Conservation (phyloP, 2,888 invertebrate genomes). For the Drosophila mercatorum region DNA sequence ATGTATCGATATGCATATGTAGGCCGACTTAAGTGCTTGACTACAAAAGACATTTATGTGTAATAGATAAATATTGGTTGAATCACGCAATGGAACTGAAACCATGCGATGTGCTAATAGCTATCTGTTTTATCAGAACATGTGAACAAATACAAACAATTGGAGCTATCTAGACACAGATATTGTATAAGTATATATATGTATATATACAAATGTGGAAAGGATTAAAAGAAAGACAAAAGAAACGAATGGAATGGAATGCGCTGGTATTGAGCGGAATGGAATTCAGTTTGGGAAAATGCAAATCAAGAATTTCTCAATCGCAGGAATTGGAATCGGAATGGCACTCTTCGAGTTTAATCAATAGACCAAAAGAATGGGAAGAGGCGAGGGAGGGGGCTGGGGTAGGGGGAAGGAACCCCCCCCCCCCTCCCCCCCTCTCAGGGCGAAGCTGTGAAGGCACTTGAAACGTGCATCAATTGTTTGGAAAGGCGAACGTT, state of each 20-base stretch:
- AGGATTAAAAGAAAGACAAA: background rate
- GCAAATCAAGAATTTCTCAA: constrained; percentile 39
- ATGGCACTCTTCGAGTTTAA: background rate
- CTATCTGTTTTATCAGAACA: constrained; percentile 9
- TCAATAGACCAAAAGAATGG: background rate
- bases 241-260: constrained; percentile 6
- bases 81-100: background rate
- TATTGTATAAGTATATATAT: background rate
- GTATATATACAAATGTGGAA: background rate
- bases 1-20: background rate
- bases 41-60: background rate
- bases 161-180: background rate
- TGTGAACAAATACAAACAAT: background rate
- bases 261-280: background rate
- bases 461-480: constrained; percentile 75
- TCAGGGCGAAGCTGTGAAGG: constrained; percentile 24
- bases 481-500: constrained; percentile 63
- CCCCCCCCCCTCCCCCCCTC: too few species aligned
- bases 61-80: background rate
- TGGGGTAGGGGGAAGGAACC: background rate
- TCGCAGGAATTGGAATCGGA: constrained; percentile 3
- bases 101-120: constrained; percentile 2
- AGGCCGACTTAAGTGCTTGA: background rate
- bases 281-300: constrained; percentile 25
- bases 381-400: background rate